Percentiles rank a stretch among this genome's conserved stretches.
These are phyloP conservation scores for Euplagia quadripunctaria DNA, from an alignment of 2,888 invertebrate species.

Conservation along the genomic window DNA sequence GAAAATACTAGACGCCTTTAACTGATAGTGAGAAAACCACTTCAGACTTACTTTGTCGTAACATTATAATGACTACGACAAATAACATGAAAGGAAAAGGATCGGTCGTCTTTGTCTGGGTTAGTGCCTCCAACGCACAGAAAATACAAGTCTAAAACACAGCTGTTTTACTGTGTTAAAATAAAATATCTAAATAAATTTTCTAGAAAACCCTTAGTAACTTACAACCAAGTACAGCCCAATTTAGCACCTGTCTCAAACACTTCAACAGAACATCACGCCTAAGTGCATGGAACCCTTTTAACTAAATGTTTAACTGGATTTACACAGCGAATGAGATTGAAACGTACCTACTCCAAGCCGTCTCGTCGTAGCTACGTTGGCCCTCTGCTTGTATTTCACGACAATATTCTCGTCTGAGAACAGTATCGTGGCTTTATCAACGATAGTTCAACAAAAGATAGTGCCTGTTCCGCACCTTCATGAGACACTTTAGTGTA, in stretches of 20 bases:
- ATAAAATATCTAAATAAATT: not conserved
- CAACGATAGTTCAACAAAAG: constrained; percentile 21
- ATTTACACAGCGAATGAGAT: constrained; percentile 52
- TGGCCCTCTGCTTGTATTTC: constrained; percentile 44
- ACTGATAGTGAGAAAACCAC: not conserved
- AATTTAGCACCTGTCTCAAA: constrained; percentile 27
- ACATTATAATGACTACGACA: not conserved
- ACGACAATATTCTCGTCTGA: constrained; percentile 30
- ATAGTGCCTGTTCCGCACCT: constrained; percentile 6
- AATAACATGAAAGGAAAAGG: not conserved
- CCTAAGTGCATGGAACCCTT: constrained; percentile 50
- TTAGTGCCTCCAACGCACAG: not conserved
- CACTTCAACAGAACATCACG: constrained; percentile 29
- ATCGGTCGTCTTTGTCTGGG: not conserved
- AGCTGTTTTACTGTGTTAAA: not conserved
- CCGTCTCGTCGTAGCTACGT: constrained; percentile 27
- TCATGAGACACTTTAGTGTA: not conserved
- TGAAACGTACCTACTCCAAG: constrained; percentile 30
- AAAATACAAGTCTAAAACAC: not conserved
- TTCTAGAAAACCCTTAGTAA: not conserved
- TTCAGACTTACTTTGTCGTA: not conserved
- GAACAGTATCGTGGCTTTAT: constrained; percentile 26
- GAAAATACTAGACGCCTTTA: not conserved
- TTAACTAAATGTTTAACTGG: constrained; percentile 51
- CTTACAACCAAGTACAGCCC: constrained; percentile 5